Base-by-base conservation (phyloP, 1,140 invertebrate species). In the Orussus abietinus region DNA sequence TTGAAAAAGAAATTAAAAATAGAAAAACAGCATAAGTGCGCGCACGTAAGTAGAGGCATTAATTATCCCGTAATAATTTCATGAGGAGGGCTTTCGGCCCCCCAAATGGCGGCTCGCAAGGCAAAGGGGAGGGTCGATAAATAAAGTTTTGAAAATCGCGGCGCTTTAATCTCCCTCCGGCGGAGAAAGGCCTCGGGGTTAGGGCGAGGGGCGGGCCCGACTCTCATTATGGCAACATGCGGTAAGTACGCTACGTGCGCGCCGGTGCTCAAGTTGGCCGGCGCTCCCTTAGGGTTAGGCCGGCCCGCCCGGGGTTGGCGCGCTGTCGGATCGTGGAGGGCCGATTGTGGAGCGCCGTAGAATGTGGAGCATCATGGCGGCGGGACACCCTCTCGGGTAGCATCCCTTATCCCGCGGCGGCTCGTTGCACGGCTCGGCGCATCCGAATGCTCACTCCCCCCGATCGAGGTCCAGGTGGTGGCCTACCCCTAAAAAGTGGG, bases 201-300 rank as follows among this genome's bases (percentile, higher is more conserved):
- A 12, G 11, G 21, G 26, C 31, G 31, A 51, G 17, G 18, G 17
- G 31, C 42, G 29, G 43, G 30, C 29, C 43, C 42, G 20, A 34
- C 62, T 61, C 66, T 68, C 66, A 68, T 69, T 69, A 69, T 65
- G 54, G 64, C 62, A 69, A 68, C 66, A 67, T 66, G 63, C 62
- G 61, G 63, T 65, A 65, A 65, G 64, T 64, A 66, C 61, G 37
- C 55, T 59, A n/a, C n/a, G n/a, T n/a, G n/a, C n/a, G n/a, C n/a
- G n/a, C n/a, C n/a, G 57, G 55, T 49, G 52, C 55, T 62, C 57
- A 57, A 62, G 57, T 60, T 53, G 57, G 46, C 35, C 43, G 39
- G 50, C 54, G 55, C 21, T 14, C 12, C 34, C 30, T 13, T 13
- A 37, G 39, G 45, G 45, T n/a, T n/a, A n/a, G n/a, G n/a, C n/a